Base-by-base conservation (phyloP, 2,113 vertebrate genomes). In the Dipodomys stephensi region DNA sequence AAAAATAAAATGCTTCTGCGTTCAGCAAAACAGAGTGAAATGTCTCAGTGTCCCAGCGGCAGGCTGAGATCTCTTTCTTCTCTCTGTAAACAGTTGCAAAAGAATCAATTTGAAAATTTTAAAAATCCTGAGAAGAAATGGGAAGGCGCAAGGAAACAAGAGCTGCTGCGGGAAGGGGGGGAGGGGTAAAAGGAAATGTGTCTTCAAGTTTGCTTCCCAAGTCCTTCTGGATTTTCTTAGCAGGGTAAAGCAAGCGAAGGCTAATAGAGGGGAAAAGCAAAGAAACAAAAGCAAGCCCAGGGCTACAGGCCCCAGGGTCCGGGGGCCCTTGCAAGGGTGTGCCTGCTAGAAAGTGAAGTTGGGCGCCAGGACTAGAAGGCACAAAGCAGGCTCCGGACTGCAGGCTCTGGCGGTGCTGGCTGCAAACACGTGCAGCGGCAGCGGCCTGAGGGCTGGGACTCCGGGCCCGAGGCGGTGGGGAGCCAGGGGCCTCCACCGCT, bases 111-210 rank as follows among this genome's bases (percentile, higher is more conserved):
- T 88, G 18, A 73, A 84, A 97, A 96, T 97, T 97, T 97, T 96
- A 95, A 97, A 76, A 93, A 64, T 23, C 77, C 78, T 91, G 90
- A 65, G 39, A 94, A 96, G 94, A 95, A 96, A 95, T 93, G 93
- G 35, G 87, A 94, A 96, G 82, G 82, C 65, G 94, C 86, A 92
- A 95, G 95, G 94, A 98, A 98, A 98, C 97, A 98, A 96, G 96
- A 96, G 98, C 98, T 97, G 98, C 98, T 97, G 82, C 23, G 28
- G 98, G 98, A 98, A 98, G 98, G 98, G 98, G 98, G 98, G 98
- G 98, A 98, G 98, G 98, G 98, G 98, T 98, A 32, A 76, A 46
- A 67, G 35, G 84, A 86, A 79, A 44, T 85, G 11, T 35, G 93
- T 69, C 92, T 97, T 83, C 93, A 97, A 97, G 95, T 97, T 98